A percentile compares a stretch with the other conserved stretches of the same genome.
phyloP scores from a whole-genome alignment of 2,797 vertebrate genomes.

The Harpagifer antarcticus region DNA sequence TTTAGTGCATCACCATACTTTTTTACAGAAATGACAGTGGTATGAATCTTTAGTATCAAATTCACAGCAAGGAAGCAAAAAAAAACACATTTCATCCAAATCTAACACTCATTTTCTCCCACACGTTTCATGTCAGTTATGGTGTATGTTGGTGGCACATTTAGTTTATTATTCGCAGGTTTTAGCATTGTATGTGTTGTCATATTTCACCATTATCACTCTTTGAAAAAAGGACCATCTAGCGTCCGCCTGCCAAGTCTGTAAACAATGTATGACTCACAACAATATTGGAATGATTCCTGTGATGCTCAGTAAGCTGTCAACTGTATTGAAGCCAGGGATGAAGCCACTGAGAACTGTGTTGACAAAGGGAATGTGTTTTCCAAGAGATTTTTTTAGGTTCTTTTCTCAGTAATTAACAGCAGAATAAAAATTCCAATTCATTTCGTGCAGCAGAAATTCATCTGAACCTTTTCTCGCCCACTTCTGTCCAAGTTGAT shows the following conservation, averaged over 20 bases:
- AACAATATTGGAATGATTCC: constrained; percentile 5
- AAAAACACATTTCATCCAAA: no score
- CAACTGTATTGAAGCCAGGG: constrained; percentile 15
- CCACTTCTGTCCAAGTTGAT: constrained; percentile 14
- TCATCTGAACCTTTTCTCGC: constrained; percentile 7
- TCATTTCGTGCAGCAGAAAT: constrained; percentile 8
- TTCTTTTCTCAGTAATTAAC: constrained; percentile 25
- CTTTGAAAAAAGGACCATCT: constrained; percentile 20
- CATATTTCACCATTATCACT: constrained; percentile 27
- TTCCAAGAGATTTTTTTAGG: constrained; percentile 9
- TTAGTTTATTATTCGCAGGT: background rate
- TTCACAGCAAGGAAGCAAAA: background rate
- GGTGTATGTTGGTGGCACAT: constrained; percentile 2
- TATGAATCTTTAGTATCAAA: background rate
- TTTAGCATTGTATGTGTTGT: background rate
- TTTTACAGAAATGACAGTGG: no score
- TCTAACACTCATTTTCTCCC: background rate
- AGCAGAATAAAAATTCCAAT: constrained; percentile 12
- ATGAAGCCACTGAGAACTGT: constrained; percentile 7
- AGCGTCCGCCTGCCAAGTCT: background rate
- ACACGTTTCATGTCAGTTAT: background rate
- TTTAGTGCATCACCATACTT: no score
- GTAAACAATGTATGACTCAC: constrained; percentile 33
- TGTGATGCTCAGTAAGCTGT: background rate
- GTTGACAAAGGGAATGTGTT: constrained; percentile 12